Percentiles rank a stretch among this genome's conserved stretches.
These are phyloP conservation scores for Myrmecobius fasciatus DNA, from an alignment of 2,113 vertebrate genomes.

Conservation along the genomic window DNA sequence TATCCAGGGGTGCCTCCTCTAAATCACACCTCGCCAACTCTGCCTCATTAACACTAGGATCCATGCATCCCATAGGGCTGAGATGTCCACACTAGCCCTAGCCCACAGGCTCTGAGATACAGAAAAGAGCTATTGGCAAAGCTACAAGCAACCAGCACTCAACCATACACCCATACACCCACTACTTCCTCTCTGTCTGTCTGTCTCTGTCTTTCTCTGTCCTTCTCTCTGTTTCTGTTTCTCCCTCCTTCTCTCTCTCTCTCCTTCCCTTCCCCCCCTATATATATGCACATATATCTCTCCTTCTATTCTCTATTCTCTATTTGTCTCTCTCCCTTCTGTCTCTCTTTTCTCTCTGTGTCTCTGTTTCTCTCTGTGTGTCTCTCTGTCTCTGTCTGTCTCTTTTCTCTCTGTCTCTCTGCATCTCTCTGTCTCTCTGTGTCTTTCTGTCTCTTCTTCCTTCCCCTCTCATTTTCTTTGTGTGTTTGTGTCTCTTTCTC, in stretches of 20 bases:
- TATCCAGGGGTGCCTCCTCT: not conserved
- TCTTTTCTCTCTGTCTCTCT: no score
- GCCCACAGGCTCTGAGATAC: not conserved
- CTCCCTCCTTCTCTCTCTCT: not conserved
- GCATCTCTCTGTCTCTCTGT: no score
- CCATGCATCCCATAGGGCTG: not conserved
- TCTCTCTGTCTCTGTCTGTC: no score
- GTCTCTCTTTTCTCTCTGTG: no score
- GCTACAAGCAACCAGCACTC: not conserved
- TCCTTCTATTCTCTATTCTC: no score
- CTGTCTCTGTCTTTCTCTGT: not conserved
- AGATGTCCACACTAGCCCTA: not conserved
- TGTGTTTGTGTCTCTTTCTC: not conserved
- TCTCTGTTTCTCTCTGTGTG: no score
- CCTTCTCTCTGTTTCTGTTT: not conserved
- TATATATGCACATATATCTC: no score
- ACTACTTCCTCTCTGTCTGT: not conserved
- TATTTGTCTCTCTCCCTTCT: no score
- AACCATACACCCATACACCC: not conserved
- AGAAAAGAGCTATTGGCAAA: not conserved
- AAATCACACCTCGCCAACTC: not conserved
- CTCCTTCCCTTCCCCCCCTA: not conserved
- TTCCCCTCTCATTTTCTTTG: not conserved
- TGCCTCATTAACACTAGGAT: constrained; percentile 37
- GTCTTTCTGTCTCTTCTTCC: no score